Conservation (phyloP, 1,140 invertebrate genomes). For the Luehdorfia chinensis region DNA sequence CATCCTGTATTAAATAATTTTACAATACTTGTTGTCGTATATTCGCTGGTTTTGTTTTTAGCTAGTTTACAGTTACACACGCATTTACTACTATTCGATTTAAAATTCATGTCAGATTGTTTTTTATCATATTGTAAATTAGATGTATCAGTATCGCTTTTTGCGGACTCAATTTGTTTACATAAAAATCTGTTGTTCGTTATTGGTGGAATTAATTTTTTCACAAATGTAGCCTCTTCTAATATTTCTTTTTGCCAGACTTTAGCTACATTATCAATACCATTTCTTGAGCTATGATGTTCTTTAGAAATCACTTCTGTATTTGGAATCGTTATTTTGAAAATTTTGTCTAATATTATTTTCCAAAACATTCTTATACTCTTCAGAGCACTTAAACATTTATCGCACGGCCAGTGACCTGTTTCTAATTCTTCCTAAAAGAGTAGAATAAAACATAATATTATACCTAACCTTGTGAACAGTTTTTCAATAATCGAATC, state of each 20-base stretch:
- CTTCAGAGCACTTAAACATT: conserved; percentile 58
- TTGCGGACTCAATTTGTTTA: neutral
- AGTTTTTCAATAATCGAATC: too few species aligned
- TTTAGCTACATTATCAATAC: conserved; percentile 41
- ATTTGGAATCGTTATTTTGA: conserved; percentile 41
- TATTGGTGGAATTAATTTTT: conserved; percentile 30
- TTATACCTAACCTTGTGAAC: too few species aligned
- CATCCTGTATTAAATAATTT: conserved; percentile 25
- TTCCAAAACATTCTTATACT: conserved; percentile 69
- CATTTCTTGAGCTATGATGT: conserved; percentile 21
- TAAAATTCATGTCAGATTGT: neutral
- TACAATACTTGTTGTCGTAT: conserved; percentile 2
- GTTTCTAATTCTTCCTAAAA: conserved; percentile 64
- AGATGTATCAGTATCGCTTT: neutral
- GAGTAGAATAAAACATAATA: too few species aligned
- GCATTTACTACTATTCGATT: neutral
- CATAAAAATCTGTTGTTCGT: conserved; percentile 1
- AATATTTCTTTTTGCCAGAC: conserved; percentile 51
- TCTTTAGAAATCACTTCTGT: conserved; percentile 24
- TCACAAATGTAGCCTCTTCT: conserved; percentile 45
- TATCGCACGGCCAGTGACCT: conserved; percentile 62
- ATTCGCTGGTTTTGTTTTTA: conserved; percentile 22
- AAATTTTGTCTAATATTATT: conserved; percentile 56
- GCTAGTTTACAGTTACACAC: conserved; percentile 24
- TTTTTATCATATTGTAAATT: neutral